These are phyloP conservation scores for Therioaphis trifolii DNA, from an alignment of 2,888 invertebrate species.

Conservation along the genomic window DNA sequence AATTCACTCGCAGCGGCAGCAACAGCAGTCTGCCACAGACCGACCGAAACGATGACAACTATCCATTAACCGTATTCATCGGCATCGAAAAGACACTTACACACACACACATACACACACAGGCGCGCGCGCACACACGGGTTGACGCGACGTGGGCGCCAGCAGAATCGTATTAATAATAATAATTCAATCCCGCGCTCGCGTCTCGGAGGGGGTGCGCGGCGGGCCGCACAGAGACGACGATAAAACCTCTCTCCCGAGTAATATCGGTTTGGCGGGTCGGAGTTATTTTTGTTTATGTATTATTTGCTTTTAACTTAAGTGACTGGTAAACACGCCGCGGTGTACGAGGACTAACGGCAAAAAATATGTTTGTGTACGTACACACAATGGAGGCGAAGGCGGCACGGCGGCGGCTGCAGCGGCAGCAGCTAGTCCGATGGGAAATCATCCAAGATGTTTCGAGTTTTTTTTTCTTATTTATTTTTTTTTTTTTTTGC, in stretches of 20 bases:
- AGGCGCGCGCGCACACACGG: neutral
- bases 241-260: neutral
- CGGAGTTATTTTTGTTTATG: slow-evolving; percentile 36
- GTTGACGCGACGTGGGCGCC: neutral
- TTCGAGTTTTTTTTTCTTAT: no score
- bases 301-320: slow-evolving; percentile 58
- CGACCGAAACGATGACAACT: no score
- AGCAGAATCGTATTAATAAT: neutral
- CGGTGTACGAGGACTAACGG: neutral
- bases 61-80: no score
- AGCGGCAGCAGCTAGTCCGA: slow-evolving; percentile 26
- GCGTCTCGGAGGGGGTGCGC: neutral
- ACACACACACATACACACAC: no score
- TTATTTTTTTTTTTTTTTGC: neutral
- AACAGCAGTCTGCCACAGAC: no score
- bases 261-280: neutral
- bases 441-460: slow-evolving; percentile 58
- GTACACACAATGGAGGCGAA: neutral
- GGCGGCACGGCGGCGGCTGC: neutral
- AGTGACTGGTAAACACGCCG: slow-evolving; percentile 53
- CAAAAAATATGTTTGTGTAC: neutral
- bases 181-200: neutral
- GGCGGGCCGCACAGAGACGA: neutral
- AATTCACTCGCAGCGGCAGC: no score
- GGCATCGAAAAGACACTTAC: no score